These are phyloP conservation scores for Charina bottae DNA, from an alignment of 2,113 vertebrate species.

Conservation along the genomic window DNA sequence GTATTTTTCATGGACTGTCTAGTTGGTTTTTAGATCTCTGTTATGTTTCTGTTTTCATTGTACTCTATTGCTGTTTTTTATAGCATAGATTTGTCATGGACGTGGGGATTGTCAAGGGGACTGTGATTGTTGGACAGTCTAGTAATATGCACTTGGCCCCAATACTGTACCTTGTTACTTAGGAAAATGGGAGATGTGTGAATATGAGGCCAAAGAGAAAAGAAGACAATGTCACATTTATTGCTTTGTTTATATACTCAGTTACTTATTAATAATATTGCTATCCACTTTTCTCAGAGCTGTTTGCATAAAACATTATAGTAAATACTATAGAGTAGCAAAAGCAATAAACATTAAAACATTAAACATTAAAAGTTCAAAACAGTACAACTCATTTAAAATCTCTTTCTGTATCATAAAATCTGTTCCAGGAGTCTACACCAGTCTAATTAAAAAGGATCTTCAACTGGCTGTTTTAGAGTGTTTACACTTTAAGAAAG, in stretches of 20 bases:
- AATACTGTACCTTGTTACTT: background rate
- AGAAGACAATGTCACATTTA: background rate
- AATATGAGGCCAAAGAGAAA: background rate
- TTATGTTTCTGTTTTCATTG: background rate
- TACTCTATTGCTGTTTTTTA: background rate
- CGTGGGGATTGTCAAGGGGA: background rate
- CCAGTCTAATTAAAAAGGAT: background rate
- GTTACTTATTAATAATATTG: background rate
- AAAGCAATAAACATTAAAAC: background rate
- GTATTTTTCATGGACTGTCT: background rate
- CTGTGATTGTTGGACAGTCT: background rate
- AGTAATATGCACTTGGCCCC: background rate
- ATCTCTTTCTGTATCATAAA: background rate
- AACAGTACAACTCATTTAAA: background rate
- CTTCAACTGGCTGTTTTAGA: background rate
- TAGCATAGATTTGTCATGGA: background rate
- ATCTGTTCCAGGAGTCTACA: background rate
- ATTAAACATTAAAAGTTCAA: background rate
- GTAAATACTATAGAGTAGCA: background rate
- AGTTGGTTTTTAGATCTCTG: background rate
- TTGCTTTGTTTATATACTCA: background rate
- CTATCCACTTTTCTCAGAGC: background rate
- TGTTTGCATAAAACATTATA: background rate
- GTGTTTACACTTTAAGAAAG: background rate
- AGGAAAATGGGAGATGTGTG: background rate